Percentiles rank a stretch among this genome's conserved stretches.
These are phyloP conservation scores for Cerastoderma edule DNA, from an alignment of 2,888 invertebrate species.

Conservation along the genomic window DNA sequence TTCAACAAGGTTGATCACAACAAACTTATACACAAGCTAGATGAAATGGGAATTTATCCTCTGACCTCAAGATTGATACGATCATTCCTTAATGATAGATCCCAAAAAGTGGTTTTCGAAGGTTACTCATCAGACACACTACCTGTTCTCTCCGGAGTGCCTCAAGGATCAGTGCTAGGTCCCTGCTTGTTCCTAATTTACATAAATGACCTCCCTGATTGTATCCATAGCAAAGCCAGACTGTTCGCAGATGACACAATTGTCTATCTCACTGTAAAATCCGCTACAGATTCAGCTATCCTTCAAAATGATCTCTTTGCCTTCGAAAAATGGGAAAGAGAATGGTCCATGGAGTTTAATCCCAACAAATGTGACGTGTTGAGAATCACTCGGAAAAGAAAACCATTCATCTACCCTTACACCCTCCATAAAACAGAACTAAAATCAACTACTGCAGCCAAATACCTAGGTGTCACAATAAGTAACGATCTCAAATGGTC, in stretches of 20 bases:
- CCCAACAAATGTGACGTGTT: no score
- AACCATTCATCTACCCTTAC: no score
- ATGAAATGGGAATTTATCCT: constrained; percentile 4
- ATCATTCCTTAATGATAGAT: constrained; percentile 20
- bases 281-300: neutral
- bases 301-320: constrained; percentile 23
- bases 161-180: constrained; percentile 36
- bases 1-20: constrained; percentile 29
- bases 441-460: no score
- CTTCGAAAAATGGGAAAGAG: constrained; percentile 30
- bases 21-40: constrained; percentile 13
- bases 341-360: no score
- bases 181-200: constrained; percentile 30
- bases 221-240: neutral
- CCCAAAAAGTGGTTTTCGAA: constrained; percentile 32
- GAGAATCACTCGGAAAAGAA: no score
- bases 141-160: constrained; percentile 33
- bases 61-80: constrained; percentile 9
- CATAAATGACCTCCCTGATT: constrained; percentile 31
- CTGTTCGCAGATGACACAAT: constrained; percentile 26
- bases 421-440: no score
- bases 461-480: no score
- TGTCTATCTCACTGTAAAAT: constrained; percentile 9
- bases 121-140: constrained; percentile 12
- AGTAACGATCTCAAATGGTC: no score